Conservation (phyloP, 1,140 invertebrate species). For the Bathynomus jamesi region DNA sequence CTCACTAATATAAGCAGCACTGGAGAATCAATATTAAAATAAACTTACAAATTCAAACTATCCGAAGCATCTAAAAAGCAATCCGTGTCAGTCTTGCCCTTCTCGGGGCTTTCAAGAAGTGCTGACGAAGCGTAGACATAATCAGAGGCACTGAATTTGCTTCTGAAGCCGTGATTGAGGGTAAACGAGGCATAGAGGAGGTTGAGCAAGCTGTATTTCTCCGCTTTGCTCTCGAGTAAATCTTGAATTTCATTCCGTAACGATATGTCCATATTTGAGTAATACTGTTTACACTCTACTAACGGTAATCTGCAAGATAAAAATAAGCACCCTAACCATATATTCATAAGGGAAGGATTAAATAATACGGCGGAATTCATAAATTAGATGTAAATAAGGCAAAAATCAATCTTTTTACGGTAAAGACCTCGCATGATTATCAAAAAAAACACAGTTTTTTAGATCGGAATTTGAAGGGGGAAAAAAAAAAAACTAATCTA, state of each 20-base stretch:
- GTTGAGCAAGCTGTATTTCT: slow-evolving; percentile 39
- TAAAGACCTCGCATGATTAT: too few relatives aligned
- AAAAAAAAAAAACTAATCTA: too few relatives aligned
- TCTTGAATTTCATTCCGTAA: slow-evolving; percentile 66
- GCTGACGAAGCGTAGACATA: slow-evolving; percentile 71
- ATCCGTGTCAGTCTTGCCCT: slow-evolving; percentile 46
- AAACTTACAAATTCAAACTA: slow-evolving; percentile 51
- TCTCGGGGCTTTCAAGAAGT: slow-evolving; percentile 58
- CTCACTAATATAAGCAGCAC: too few relatives aligned
- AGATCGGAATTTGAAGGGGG: too few relatives aligned
- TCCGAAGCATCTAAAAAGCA: slow-evolving; percentile 70
- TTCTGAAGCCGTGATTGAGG: slow-evolving; percentile 70
- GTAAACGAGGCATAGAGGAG: slow-evolving; percentile 67
- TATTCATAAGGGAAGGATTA: too few relatives aligned
- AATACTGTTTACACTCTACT: slow-evolving; percentile 75
- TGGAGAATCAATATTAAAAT: too few relatives aligned
- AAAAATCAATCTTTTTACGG: background rate
- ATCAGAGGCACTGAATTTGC: slow-evolving; percentile 72
- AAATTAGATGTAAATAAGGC: background rate
- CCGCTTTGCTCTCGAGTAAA: slow-evolving; percentile 59
- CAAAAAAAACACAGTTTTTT: too few relatives aligned
- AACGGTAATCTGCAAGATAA: slow-evolving; percentile 68
- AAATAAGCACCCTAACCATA: too few relatives aligned
- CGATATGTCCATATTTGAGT: slow-evolving; percentile 75
- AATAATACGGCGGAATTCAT: too few relatives aligned